Evolutionary conservation across 2,797 vertebrate species (phyloP).

Genomic region (Smutsia temminckii): DNA sequence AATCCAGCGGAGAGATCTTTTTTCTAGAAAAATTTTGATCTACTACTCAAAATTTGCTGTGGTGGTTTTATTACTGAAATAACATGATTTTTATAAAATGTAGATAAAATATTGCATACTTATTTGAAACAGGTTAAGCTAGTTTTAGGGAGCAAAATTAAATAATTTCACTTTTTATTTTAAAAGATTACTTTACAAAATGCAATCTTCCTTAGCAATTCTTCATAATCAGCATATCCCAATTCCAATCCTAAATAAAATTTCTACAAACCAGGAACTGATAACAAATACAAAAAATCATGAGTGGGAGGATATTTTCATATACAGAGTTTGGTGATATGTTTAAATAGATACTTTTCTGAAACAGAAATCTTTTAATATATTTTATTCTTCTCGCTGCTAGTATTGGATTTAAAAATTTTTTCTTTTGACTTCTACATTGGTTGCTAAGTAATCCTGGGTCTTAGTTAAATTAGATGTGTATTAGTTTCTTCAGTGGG

Average conservation of each 20-base stretch:
- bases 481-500: conserved; percentile 83
- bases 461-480: conserved; percentile 83
- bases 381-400: conserved; percentile 82
- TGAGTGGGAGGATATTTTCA: conserved; percentile 80
- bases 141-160: conserved; percentile 43
- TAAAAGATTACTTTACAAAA: conserved; percentile 52
- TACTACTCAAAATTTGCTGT: conserved; percentile 37
- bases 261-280: conserved; percentile 53
- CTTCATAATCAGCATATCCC: conserved; percentile 35
- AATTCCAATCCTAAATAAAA: conserved; percentile 51
- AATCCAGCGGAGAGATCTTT: conserved; percentile 23
- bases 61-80: neutral
- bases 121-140: neutral
- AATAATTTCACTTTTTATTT: conserved; percentile 53
- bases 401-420: conserved; percentile 77
- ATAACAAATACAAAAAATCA: conserved; percentile 26
- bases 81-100: conserved; percentile 44
- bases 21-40: conserved; percentile 30
- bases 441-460: conserved; percentile 79
- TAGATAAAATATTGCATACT: conserved; percentile 32
- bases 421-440: conserved; percentile 78
- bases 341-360: conserved; percentile 88
- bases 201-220: conserved; percentile 30
- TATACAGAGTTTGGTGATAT: conserved; percentile 90
- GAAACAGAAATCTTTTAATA: conserved; percentile 88